A percentile compares a stretch with the other conserved stretches of the same genome.
phyloP scores from a whole-genome alignment of 2,113 vertebrate genomes.

The Cacatua alba region DNA sequence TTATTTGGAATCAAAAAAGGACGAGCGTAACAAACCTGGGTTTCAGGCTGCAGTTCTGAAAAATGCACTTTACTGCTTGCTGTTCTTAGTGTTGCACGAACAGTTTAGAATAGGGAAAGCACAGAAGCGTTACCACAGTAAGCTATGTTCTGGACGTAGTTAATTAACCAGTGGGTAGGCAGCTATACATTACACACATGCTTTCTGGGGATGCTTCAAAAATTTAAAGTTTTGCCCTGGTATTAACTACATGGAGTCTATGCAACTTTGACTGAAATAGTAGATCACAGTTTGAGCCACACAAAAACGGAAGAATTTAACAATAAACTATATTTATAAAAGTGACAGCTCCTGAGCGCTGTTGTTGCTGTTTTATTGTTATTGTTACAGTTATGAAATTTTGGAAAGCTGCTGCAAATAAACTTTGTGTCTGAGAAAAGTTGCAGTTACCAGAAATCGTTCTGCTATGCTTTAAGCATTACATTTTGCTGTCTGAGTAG shows the following conservation, averaged over 20 bases:
- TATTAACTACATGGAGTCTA: neutral
- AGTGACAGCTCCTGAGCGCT: neutral
- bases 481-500: neutral
- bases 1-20: accelerated
- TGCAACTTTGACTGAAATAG: neutral
- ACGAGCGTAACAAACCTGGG: accelerated
- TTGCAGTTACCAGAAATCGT: neutral
- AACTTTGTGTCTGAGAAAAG: neutral
- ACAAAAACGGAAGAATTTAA: neutral
- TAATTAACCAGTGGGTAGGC: neutral
- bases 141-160: neutral
- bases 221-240: neutral
- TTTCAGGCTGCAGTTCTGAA: neutral
- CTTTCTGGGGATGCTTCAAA: neutral
- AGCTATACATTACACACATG: neutral
- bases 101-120: neutral
- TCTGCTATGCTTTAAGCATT: neutral
- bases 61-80: neutral
- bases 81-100: neutral
- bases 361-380: neutral
- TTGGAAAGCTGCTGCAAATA: neutral
- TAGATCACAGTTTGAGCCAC: neutral
- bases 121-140: neutral
- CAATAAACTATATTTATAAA: neutral
- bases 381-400: neutral